Base-by-base conservation (phyloP, 53 echinoderm and acorn worm genomes). In the Luidia sarsii region DNA sequence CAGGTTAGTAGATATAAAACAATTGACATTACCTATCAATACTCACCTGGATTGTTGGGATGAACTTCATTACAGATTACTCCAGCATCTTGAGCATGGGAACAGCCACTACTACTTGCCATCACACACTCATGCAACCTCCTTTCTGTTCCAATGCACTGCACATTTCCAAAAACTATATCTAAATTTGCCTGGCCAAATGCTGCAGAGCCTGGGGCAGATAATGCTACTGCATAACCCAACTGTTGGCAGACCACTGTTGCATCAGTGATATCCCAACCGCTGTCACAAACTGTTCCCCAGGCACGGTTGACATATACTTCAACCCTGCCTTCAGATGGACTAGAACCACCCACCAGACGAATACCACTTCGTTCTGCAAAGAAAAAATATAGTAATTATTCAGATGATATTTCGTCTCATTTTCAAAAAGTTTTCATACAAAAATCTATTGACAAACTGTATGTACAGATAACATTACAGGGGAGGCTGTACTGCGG, bases 41-140 rank as follows among this genome's bases (percentile, higher is more conserved):
- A n/a, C n/a, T n/a, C n/a, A n/a, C n/a, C n/a, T n/a, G n/a, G n/a
- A n/a, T n/a, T n/a, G n/a, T n/a, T n/a, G n/a, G n/a, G n/a, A 34
- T 48, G 8, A 74, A 64, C 85, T 43, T 50, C 50, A 32, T 41
- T 51, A 67, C 84, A 89, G 0, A 70, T 33, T 0, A 89, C 89
- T 11, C 86, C 86, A 14, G 90, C 90, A 57, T 86, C 90, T 45
- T 86, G 54, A 7, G 19, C 24, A 51, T 90, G 85, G 22, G 20
- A 32, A 39, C 90, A 90, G 36, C 82, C 67, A 24, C 22, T 41
- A 41, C 6, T 5, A 4, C 4, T 31, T 33, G 32, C 22, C 22
- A 13, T 33, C n/a, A 5, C 29, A 32, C 23, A 48, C 21, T 48
- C 51, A 9, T 51, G 51, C 16, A 51, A 51, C 7, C 65, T 65